phyloP scores from a whole-genome alignment of 92 coral and sea anemone species.

The Umimayanthus kanabou region DNA sequence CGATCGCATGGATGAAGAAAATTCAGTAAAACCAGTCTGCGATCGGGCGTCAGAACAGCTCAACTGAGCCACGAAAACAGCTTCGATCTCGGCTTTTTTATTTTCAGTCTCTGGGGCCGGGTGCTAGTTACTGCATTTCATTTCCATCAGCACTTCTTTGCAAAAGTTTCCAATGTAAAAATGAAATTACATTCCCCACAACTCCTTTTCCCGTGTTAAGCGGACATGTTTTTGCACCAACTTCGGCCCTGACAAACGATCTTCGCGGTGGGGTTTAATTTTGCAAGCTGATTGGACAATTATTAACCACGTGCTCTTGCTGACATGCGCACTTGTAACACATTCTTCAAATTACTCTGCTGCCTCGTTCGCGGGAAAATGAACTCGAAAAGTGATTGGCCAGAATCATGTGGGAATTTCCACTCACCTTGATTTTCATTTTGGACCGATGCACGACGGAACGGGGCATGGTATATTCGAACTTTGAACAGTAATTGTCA shows the following conservation, averaged over 20 bases:
- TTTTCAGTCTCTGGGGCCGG: neutral
- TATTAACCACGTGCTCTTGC: slow-evolving; percentile 85
- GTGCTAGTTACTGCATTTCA: slow-evolving; percentile 21
- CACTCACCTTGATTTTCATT: slow-evolving; percentile 3
- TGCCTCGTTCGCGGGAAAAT: slow-evolving; percentile 99
- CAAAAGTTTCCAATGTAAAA: slow-evolving; percentile 44
- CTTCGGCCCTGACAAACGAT: slow-evolving; percentile 99
- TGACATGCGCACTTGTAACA: slow-evolving; percentile 69
- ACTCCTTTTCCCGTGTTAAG: slow-evolving; percentile 67
- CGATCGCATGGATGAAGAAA: slow-evolving; percentile 81
- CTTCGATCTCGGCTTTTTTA: slow-evolving; percentile 22
- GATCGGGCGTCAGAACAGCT: slow-evolving; percentile 17
- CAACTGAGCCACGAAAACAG: slow-evolving; percentile 23
- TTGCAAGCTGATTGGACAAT: slow-evolving; percentile 97
- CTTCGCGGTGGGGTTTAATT: slow-evolving; percentile 99
- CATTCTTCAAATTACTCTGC: slow-evolving; percentile 86
- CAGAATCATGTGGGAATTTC: slow-evolving; percentile 67
- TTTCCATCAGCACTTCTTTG: slow-evolving; percentile 18
- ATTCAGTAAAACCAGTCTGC: slow-evolving; percentile 55
- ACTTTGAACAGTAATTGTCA: neutral
- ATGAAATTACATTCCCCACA: slow-evolving; percentile 36
- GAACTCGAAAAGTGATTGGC: slow-evolving; percentile 69
- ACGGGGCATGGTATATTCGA: neutral
- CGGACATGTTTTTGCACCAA: slow-evolving; percentile 99
- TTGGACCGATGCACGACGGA: neutral